Evolutionary conservation across 2,888 invertebrate species (phyloP).

Genomic region (Ecliptopera silaceata): DNA sequence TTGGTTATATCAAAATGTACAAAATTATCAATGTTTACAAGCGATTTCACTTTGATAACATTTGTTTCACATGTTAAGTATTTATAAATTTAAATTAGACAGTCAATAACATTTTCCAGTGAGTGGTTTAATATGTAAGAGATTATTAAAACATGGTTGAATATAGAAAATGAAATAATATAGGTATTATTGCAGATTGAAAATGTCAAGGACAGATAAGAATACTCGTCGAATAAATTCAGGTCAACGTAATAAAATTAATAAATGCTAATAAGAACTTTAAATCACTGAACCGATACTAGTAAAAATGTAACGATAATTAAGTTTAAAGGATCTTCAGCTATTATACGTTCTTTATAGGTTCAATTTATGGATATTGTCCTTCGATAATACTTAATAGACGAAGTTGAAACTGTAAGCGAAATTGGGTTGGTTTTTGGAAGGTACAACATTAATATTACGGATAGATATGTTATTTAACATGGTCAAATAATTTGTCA

Average conservation of each 20-base stretch:
- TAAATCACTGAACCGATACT: not conserved
- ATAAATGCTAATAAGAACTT: not conserved
- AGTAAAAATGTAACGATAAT: too few relatives aligned
- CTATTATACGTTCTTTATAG: too few relatives aligned
- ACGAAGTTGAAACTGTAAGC: too few relatives aligned
- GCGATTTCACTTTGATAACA: slow-evolving; percentile 30
- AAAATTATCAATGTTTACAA: slow-evolving; percentile 21
- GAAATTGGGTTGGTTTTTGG: too few relatives aligned
- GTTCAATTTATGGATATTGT: too few relatives aligned
- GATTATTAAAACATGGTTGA: not conserved
- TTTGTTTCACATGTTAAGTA: not conserved
- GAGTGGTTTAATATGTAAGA: too few relatives aligned
- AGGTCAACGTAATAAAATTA: slow-evolving; percentile 35
- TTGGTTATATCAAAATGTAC: slow-evolving; percentile 1
- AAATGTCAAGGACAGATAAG: slow-evolving; percentile 45
- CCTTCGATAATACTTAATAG: too few relatives aligned
- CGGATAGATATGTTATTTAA: slow-evolving; percentile 21
- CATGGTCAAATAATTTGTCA: slow-evolving; percentile 49
- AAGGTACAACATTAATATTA: not conserved
- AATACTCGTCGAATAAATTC: slow-evolving; percentile 34
- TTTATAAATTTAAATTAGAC: too few relatives aligned
- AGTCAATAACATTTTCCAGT: too few relatives aligned
- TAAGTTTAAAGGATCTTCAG: too few relatives aligned
- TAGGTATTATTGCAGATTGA: slow-evolving; percentile 17
- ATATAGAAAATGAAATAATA: not conserved